Percentiles rank a stretch among this genome's conserved stretches.
Conservation (phyloP, 2,113 vertebrate genomes). For the Psophia crepitans region DNA sequence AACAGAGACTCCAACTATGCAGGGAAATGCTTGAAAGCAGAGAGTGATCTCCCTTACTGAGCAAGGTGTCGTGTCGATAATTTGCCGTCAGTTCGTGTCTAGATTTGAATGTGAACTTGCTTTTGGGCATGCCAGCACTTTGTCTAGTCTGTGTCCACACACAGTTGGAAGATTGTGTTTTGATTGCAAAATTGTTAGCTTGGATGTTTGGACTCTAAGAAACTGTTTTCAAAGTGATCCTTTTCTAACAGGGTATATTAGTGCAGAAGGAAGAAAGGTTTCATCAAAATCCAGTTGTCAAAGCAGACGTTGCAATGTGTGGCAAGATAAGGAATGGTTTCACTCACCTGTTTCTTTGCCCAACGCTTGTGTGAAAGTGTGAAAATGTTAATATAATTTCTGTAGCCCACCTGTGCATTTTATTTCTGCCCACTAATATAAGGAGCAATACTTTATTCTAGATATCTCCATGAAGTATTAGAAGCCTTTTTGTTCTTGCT, state of each 20-base stretch:
- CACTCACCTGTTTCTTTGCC: background rate
- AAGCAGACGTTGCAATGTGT: background rate
- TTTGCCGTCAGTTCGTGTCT: background rate
- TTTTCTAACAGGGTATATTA: background rate
- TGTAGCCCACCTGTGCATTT: background rate
- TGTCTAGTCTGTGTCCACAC: background rate
- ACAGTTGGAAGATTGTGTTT: background rate
- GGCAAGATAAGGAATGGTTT: background rate
- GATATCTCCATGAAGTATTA: background rate
- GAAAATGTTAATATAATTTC: background rate
- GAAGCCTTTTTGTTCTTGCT: background rate
- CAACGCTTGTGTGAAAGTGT: background rate
- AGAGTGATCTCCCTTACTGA: background rate
- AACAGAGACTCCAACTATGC: background rate
- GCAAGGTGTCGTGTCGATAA: background rate
- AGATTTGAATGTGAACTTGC: background rate
- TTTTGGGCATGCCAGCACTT: background rate
- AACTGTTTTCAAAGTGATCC: background rate
- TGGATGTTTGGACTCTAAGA: background rate
- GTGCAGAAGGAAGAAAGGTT: background rate
- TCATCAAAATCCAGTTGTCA: background rate
- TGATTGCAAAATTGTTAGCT: background rate
- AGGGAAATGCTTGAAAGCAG: background rate
- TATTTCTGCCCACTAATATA: background rate
- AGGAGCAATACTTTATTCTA: background rate